These are phyloP conservation scores for Camponotus vicinus DNA, from an alignment of 1,140 invertebrate genomes.

Conservation along the genomic window DNA sequence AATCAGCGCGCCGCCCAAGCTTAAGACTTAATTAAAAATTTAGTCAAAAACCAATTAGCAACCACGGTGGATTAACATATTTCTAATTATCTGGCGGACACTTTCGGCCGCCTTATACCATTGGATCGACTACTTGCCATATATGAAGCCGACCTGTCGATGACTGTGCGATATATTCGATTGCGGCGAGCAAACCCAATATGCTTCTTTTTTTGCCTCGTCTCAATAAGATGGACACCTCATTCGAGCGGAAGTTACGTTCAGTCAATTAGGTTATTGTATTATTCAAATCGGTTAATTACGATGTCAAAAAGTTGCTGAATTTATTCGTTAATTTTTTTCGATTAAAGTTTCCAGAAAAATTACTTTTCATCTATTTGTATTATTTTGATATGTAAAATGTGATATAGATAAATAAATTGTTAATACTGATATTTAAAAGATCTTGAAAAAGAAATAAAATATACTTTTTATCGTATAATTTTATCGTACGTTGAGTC, in stretches of 20 bases:
- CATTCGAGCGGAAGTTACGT: conserved; percentile 45
- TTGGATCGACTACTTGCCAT: conserved; percentile 68
- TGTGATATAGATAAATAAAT: neutral
- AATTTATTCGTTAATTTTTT: neutral
- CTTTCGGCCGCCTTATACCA: conserved; percentile 75
- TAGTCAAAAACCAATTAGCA: conserved; percentile 84
- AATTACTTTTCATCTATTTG: neutral
- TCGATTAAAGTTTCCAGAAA: neutral
- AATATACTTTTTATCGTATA: neutral
- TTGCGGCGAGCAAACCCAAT: neutral
- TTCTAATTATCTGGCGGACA: conserved; percentile 83
- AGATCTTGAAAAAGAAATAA: neutral
- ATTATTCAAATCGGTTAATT: conserved; percentile 36
- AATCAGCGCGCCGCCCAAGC: conserved; percentile 81
- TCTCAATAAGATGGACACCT: conserved; percentile 38
- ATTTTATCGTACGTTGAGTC: neutral
- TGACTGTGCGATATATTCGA: conserved; percentile 71
- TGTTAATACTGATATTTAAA: neutral
- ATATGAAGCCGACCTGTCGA: conserved; percentile 60
- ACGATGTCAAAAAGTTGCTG: neutral
- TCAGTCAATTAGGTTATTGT: conserved; percentile 28
- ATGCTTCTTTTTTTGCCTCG: neutral
- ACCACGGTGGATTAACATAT: conserved; percentile 82
- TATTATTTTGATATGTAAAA: neutral
- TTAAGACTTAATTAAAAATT: conserved; percentile 85